Base-by-base conservation (phyloP, 1,140 invertebrate genomes). In the Lerema accius region DNA sequence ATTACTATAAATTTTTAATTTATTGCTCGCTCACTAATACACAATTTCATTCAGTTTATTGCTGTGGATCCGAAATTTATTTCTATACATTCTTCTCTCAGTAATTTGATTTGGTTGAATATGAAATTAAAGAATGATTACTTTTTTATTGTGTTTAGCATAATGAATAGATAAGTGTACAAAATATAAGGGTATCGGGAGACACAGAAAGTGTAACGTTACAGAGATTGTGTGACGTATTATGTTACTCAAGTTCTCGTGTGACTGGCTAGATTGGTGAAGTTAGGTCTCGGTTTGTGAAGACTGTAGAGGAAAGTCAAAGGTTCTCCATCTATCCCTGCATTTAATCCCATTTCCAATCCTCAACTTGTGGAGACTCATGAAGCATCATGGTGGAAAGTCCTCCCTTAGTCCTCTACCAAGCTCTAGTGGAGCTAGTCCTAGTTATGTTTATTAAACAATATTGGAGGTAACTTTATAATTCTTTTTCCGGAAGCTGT, bases 1-100 rank as follows among this genome's bases (percentile, higher is more conserved):
- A 84, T 73, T 76, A 73, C 76, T 76, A 84, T 84, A 83, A 88
- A 83, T 88, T 68, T 83, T 73, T 82, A 77, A 86, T 84, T 88
- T 88, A 86, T 80, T 73, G 61, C 78, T 65, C 48, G 58, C 61
- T 71, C 75, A 71, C 81, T 85, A 85, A 84, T 81, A 79, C 70
- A 78, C 75, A 69, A 82, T 86, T 84, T 84, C 80, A 75, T 85
- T 77, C 76, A 75, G 69, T 88, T 84, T 88, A 86, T 83, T 68
- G 71, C 76, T 69, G 67, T 67, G 63, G 64, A 56, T 73, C 69
- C 50, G 70, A 80, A 78, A 86, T 86, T 83, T 86, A 88, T 84
- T 62, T 76, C 74, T 71, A 63, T 71, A 69, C 58, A 74, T 76
- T 76, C 69, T 65, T 72, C 67, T 74, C 56, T 82, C 69, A 65